A percentile compares a stretch with the other conserved stretches of the same genome.
phyloP scores from a whole-genome alignment of 2,113 vertebrate species.

The Athene noctua region DNA sequence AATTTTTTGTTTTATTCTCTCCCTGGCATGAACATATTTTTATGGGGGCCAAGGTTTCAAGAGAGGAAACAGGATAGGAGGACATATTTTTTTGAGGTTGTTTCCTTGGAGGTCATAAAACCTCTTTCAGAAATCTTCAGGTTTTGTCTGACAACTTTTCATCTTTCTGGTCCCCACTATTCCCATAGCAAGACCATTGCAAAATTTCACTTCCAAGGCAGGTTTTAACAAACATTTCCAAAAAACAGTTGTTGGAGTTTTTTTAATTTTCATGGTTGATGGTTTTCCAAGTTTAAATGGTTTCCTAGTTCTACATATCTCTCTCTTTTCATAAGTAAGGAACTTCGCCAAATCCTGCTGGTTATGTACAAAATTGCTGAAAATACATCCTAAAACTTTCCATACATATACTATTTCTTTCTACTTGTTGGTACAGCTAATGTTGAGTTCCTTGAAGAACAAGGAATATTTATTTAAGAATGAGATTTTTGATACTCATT shows the following conservation, averaged over 20 bases:
- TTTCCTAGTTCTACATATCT: background rate
- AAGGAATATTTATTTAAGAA: background rate
- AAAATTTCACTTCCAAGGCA: background rate
- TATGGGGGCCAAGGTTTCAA: background rate
- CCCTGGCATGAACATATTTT: background rate
- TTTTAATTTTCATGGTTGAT: background rate
- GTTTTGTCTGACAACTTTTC: background rate
- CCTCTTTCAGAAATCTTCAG: background rate
- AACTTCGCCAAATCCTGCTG: background rate
- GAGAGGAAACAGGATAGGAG: background rate
- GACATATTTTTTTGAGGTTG: background rate
- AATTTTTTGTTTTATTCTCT: background rate
- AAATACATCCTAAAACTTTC: background rate
- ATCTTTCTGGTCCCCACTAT: background rate
- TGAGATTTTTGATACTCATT: background rate
- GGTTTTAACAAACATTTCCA: background rate
- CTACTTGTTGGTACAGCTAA: background rate
- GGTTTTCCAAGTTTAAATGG: background rate
- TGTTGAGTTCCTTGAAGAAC: background rate
- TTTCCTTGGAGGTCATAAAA: background rate
- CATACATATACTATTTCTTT: background rate
- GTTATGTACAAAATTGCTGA: background rate
- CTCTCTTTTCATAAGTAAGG: background rate
- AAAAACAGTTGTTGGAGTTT: fast-evolving
- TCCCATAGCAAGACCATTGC: background rate